These are phyloP conservation scores for Cinara cedri DNA, from an alignment of 2,888 invertebrate species.

Conservation along the genomic window DNA sequence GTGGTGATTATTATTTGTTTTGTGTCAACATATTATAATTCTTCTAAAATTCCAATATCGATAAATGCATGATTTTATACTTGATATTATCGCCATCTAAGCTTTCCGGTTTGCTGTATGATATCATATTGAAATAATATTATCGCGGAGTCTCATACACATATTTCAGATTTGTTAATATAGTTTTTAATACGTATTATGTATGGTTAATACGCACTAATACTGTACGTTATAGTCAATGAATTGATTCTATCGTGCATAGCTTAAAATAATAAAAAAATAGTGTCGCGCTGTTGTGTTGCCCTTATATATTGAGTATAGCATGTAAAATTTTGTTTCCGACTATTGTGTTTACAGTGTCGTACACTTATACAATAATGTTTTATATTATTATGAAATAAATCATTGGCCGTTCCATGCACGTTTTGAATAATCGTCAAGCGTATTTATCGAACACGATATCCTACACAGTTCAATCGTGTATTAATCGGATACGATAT, in stretches of 20 bases:
- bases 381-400: constrained; percentile 1
- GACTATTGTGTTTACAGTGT: background rate
- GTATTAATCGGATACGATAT: background rate
- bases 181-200: no score
- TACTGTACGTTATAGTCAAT: background rate
- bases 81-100: no score
- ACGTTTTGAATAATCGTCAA: background rate
- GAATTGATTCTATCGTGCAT: constrained; percentile 12
- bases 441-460: no score
- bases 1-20: no score
- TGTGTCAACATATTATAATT: no score
- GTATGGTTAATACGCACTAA: no score
- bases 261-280: background rate
- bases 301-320: background rate
- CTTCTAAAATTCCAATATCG: no score
- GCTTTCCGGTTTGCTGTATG: no score
- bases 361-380: background rate
- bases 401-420: background rate
- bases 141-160: no score
- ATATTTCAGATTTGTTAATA: no score
- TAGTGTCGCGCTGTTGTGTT: background rate
- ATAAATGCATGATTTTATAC: no score
- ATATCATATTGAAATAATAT: no score
- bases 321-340: constrained; percentile 5
- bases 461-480: background rate